Base-by-base conservation (phyloP, 2,888 invertebrate genomes). In the Hydrotaea diabolus region DNA sequence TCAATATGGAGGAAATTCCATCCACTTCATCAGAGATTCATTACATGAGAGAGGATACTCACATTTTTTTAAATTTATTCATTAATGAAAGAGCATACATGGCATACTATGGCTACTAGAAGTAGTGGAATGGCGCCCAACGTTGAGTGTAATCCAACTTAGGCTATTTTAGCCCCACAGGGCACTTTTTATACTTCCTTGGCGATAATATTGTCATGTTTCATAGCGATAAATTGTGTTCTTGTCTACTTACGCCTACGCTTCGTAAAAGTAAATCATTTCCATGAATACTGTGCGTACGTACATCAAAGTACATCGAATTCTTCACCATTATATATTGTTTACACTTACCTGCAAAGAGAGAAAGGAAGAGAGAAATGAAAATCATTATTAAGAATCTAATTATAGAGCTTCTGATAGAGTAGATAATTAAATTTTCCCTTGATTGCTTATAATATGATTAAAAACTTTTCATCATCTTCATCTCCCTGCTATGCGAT, bases 341-440 rank as follows among this genome's bases (percentile, higher is more conserved):
- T 53, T 17, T 7, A 55, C 36, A 69, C 69, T 69, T 31, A 69
- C 69, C 69, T 69, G 46, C 15, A 69, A 66, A 39, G 21, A 66
- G 39, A 36, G 1, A 36, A 8, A 36, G 39, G 9, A 4, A 59
- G 39, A 46, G 43, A 69, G 23, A 69, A 39, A 39, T 13, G 9
- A 46, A 36, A 21, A 43, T 46, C 19, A 43, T 46, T 69, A 43
- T 15, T 39, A n/a, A n/a, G 15, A 46, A 21, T 43, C 46, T 15
- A 43, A 21, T 46, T 46, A 69, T 8, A 59, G 23, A 23, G n/a
- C 11, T 36, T 36, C 15, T 13, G 21, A 17, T n/a, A 43, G 15
- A 23, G 23, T 46, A 23, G 8, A 43, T 69, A 69, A 69, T 69
- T 69, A 46, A 69, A 69, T 69, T 46, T 69, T 69, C 23, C 23